Evolutionary conservation across 2,888 invertebrate species (phyloP), one percentile per base, ranked within the genome.

Genomic region (Cyclophora albipunctata): DNA sequence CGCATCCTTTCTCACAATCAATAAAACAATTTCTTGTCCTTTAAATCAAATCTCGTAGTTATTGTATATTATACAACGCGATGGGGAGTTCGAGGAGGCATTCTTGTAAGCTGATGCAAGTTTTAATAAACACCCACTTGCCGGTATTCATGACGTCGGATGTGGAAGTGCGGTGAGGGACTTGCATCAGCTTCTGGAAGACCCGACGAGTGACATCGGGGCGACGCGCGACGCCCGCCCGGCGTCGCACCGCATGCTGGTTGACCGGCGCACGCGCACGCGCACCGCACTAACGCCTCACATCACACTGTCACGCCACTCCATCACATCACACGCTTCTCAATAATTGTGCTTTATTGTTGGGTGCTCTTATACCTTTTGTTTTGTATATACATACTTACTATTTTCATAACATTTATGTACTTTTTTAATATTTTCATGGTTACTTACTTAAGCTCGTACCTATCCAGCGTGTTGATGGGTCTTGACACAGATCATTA

Each of bases 341-440:
- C 69, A 69, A 20, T 20, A 20, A 20, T 73, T 68, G 75, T 65
- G 83, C 84, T 84, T 83, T 58, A 67, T 70, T 71, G 67, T 69
- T 69, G 68, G 67, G 64, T 73, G 65, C 67, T 63, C 69, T 75
- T 81, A 75, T 79, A 74, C 75, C 71, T 75, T 63, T 62, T 67
- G 63, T 72, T 64, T 65, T 53, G 62, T 71, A 64, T 69, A 63
- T 68, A 55, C 44, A 63, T 68, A 55, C 44, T 62, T 58, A 55
- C 51, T 50, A 45, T 47, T 46, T 51, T 47, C 45, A n/a, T 34
- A 42, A 47, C n/a, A 6, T 42, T 4, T 48, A 49, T 47, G 40
- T 54, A n/a, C 5, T 34, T 3, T 5, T 20, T 20, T 1, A 20
- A 20, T 20, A 20, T 20, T 20, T 20, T 20, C 20, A 20, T 20